Base-by-base conservation (phyloP, 2,888 invertebrate genomes). In the Hetaerina titia region DNA sequence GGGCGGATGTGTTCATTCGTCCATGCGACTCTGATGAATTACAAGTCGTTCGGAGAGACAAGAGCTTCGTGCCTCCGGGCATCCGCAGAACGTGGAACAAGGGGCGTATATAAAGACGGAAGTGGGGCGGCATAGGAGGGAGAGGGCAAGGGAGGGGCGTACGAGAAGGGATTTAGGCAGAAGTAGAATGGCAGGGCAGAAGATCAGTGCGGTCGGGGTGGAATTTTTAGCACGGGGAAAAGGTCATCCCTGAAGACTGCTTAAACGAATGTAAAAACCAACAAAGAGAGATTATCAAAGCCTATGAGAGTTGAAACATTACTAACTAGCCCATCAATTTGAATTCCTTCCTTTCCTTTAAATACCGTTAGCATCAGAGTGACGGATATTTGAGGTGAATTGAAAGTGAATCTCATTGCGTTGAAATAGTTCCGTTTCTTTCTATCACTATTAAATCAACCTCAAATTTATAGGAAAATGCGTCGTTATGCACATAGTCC, bases 31-130 rank as follows among this genome's bases (percentile, higher is more conserved):
- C 81, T 81, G 81, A 81, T 81, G 81, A 81, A 81, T 31, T 81
- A 81, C 81, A 81, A 81, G 81, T 81, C 81, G 81, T 81, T 81
- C 81, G 81, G 31, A 81, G 81, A 81, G 81, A 81, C 81, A 81
- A 81, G 81, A 81, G 31, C 81, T 81, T 31, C 81, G 81, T 81
- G 31, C 81, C 81, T 81, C 31, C 31, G 31, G 81, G 81, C 81
- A 31, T 81, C 81, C 31, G 81, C 81, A 31, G 81, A 31, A 25
- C 81, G 81, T 31, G 81, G 81, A 81, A 81, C 81, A 31, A 81
- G 81, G 81, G 81, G 25, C 81, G 31, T 69, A 69, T 69, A 69
- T 69, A 69, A 31, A 81, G 81, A 31, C 81, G 81, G 25, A 31
- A 81, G 81, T 81, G 31, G 31, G 81, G n/a, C 25, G 81, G 25